Evolutionary conservation across 2,797 vertebrate species (phyloP).

Genomic region (Sitta carolinensis): DNA sequence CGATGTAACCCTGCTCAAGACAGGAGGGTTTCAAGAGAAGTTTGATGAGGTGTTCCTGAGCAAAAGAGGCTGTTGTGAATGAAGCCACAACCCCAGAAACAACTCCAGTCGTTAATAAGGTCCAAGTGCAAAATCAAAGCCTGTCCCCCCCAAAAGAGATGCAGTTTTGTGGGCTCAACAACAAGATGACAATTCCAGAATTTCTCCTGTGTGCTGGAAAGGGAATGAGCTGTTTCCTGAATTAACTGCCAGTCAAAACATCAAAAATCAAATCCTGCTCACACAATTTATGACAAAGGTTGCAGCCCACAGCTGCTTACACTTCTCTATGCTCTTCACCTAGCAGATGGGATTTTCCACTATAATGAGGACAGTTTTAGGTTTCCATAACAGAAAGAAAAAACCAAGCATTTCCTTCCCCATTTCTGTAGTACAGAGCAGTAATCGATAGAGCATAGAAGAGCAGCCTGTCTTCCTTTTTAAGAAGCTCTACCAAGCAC

Average conservation of each 20-base stretch:
- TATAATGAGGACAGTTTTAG: background rate
- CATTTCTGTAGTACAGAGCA: background rate
- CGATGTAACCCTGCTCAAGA: background rate
- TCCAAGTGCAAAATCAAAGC: background rate
- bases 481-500: background rate
- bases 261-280: background rate
- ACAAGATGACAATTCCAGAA: background rate
- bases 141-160: background rate
- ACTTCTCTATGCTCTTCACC: rapidly evolving
- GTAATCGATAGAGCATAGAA: background rate
- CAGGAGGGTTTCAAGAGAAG: background rate
- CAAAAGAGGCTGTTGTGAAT: background rate
- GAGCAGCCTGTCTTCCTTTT: background rate
- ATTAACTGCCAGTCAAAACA: background rate
- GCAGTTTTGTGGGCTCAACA: background rate
- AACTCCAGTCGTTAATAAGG: background rate
- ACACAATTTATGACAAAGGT: background rate
- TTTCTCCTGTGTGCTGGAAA: background rate
- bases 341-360: background rate
- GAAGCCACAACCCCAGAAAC: background rate
- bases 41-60: background rate
- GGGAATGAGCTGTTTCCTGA: background rate
- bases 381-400: background rate
- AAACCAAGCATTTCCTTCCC: background rate
- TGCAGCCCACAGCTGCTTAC: background rate